Base-by-base conservation (phyloP, 2,888 invertebrate genomes). In the Bibio marci region DNA sequence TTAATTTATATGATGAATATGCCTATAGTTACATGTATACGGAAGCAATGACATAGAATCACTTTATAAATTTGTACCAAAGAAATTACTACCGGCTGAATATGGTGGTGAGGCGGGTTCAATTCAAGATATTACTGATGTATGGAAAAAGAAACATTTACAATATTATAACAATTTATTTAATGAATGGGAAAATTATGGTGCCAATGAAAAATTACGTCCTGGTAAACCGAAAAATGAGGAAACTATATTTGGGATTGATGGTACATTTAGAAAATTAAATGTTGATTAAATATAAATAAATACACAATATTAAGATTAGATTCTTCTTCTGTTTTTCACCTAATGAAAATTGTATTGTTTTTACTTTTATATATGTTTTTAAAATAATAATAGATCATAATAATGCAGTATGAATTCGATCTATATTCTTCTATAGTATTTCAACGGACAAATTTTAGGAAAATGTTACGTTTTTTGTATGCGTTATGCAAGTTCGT, bases 61-160 rank as follows among this genome's bases (percentile, higher is more conserved):
- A 33, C 52, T 73, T 43, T 69, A 69, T 49, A 59, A 71, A 47
- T 49, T 63, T 35, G 60, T 77, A 31, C 72, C 76, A 1, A 64
- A 65, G 48, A 62, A 67, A 13, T 58, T 70, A 37, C 53, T 78
- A 34, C 77, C 77, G 1, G 59, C 56, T 14, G 76, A 79, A 48
- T 76, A 74, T 47, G 77, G 77, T 13, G 78, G 78, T 6, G 59
- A 59, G 13, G 71, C 65, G 22, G 70, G 70, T 2, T 59, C 69
- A 6, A 48, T 68, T 7, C 39, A 40, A 4, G 37, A 56, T 41
- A 52, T 60, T 6, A 51, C 55, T 15, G 45, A 49, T 10, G 49
- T 50, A 5, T 62, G 60, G 62, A 54, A 55, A 37, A 50, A 54
- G 8, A 58, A 58, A 42, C 43, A 62, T 4, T 22, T 50, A n/a